Percentiles rank a stretch among this genome's conserved stretches.
Evolutionary conservation across 2,797 vertebrate genomes (phyloP).

Genomic region (Pipistrellus nathusii): DNA sequence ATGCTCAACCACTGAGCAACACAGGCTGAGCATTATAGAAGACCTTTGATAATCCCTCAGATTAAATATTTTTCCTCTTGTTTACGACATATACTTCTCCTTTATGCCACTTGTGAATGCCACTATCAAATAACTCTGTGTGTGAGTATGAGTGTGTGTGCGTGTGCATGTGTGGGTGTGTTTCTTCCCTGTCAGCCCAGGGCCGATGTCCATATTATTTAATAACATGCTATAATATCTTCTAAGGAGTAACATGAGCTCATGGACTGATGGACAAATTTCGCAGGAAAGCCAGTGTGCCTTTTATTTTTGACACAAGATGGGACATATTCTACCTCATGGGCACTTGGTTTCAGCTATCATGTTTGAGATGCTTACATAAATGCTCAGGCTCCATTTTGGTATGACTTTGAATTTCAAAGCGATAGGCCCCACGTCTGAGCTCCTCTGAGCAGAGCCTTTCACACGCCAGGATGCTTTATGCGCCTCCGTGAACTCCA

Average conservation of each 20-base stretch:
- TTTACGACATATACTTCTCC: neutral
- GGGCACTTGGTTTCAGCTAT: conserved; percentile 59
- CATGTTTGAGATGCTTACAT: conserved; percentile 60
- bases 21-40: neutral
- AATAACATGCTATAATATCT: neutral
- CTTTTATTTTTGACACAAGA: conserved; percentile 29
- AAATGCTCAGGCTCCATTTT: conserved; percentile 26
- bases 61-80: neutral
- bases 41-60: neutral
- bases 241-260: conserved; percentile 60
- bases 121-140: neutral
- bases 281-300: neutral
- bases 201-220: neutral
- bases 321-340: neutral
- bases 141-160: neutral
- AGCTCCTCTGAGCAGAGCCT: neutral
- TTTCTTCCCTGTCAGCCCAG: neutral
- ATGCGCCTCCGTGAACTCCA: conserved; percentile 54
- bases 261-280: conserved; percentile 58
- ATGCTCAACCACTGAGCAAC: too few relatives aligned
- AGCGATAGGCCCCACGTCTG: conserved; percentile 37
- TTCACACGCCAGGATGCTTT: conserved; percentile 50
- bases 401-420: conserved; percentile 35
- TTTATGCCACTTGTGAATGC: neutral
- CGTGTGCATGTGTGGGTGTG: neutral